A percentile compares a stretch with the other conserved stretches of the same genome.
These are phyloP conservation scores for Petrocephalus microphthalmus DNA, from an alignment of 2,113 vertebrate species.

Conservation along the genomic window DNA sequence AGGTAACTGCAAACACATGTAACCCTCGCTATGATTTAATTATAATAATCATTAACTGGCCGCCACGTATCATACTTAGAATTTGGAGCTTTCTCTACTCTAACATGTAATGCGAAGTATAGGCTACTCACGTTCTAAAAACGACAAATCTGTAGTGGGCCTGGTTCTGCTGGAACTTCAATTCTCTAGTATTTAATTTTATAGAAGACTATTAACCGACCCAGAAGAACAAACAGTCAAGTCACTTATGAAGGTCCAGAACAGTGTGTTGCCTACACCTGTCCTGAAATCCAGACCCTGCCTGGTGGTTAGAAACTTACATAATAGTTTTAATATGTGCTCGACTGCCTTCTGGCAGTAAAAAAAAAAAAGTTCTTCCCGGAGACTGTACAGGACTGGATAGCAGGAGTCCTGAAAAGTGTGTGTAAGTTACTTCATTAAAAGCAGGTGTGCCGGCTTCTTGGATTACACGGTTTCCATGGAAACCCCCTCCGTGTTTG, in stretches of 20 bases:
- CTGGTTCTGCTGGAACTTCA: neutral
- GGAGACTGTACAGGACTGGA: neutral
- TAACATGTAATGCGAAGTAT: neutral
- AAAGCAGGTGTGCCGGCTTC: constrained; percentile 12
- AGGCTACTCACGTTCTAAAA: neutral
- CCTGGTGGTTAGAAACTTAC: neutral
- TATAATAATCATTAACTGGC: constrained; percentile 59
- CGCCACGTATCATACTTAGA: neutral
- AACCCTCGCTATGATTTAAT: constrained; percentile 53
- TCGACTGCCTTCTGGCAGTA: neutral
- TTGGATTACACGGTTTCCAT: constrained; percentile 17
- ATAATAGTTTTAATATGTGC: neutral
- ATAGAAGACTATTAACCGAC: neutral
- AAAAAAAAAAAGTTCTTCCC: neutral
- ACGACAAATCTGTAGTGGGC: neutral
- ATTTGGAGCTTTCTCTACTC: neutral
- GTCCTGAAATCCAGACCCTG: neutral
- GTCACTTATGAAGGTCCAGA: neutral
- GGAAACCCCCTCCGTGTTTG: constrained; percentile 11
- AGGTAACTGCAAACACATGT: constrained; percentile 44
- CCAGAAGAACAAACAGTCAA: neutral
- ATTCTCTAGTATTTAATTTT: neutral
- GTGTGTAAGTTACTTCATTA: constrained; percentile 9
- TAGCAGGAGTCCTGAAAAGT: neutral
- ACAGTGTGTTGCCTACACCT: neutral